Base-by-base conservation (phyloP, 2,113 vertebrate genomes). In the Pristiophorus japonicus region DNA sequence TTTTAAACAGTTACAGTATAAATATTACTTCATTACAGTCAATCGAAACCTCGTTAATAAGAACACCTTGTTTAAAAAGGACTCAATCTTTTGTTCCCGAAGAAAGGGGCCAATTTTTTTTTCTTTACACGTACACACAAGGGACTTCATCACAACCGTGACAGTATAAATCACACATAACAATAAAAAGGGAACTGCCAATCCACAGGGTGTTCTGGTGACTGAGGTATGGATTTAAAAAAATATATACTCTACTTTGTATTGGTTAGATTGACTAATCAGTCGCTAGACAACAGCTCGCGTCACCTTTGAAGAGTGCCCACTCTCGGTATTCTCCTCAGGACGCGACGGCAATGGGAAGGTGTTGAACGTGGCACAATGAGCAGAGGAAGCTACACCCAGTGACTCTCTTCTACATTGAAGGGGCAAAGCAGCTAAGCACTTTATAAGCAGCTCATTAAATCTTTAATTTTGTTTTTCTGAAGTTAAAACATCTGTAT, bases 1-100 rank as follows among this genome's bases (percentile, higher is more conserved):
- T 92, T 92, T 63, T 20, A 62, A 92, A 92, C 88, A 65, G 88
- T 92, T 92, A 92, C 88, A 92, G 88, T 92, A 92, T 92, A 92
- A 92, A 92, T 92, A 92, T 65, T 92, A 92, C 88, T 92, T 92
- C 59, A 92, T 92, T 92, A 94, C 65, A 94, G 92, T 94, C 92
- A 67, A 94, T 94, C 47, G 92, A 94, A 70, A 94, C 55, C 92
- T 94, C 92, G 30, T 94, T 94, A 94, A 94, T 94, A 94, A 94
- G 92, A 94, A 94, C 92, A 94, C 63, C 88, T 92, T 92, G 88
- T 38, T 62, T 62, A 92, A 81, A 92, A 92, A 42, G 38, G 88
- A 38, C 88, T 92, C 88, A 65, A 18, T 92, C 88, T 92, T 92
- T 92, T 92, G 88, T 92, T 92, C 88, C 88, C n/a, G 34, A 38